Evolutionary conservation across 2,888 invertebrate species (phyloP), one percentile per base, ranked within the genome.

Genomic region (Cosmia trapezina): DNA sequence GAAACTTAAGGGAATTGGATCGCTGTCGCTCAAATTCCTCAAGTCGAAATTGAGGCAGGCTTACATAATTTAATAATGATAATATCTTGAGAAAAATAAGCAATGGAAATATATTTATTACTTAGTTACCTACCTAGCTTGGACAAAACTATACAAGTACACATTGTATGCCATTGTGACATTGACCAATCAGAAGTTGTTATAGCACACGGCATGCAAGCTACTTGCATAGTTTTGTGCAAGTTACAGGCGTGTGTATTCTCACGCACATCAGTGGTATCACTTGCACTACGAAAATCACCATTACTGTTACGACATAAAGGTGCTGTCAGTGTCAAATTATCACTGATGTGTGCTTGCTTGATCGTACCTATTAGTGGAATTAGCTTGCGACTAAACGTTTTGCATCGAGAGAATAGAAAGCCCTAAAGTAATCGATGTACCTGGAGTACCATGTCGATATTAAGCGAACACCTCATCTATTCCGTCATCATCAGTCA

Each of bases 11-110:
- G 17, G n/a, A 64, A 77, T 51, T 37, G 37, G 69, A 77, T 77
- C 43, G 17, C 28, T 64, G 70, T 53, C 78, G 49, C 65, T 78
- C 47, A 63, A 76, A 65, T 57, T 76, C 4, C 12, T 69, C 19
- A 37, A 59, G 22, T 54, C 8, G 8, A 62, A 76, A 81, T 70
- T 75, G 57, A 62, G 12, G 11, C 22, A 47, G 53, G 37, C 61
- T 66, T 51, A 61, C 33, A 62, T 74, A 70, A 65, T 59, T 59
- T 53, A 62, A 62, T 75, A 28, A 70, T 47, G 1, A 41, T 37
- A n/a, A 65, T 62, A 57, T 65, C 37, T 64, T 49, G 56, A 65
- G 41, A 33, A 69, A 53, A 75, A 47, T 54, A 53, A 59, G 12
- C 43, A 43, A 22, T 61, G 9, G n/a, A 47, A 56, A 64, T 45